Percentiles rank a stretch among this genome's conserved stretches.
phyloP scores from a whole-genome alignment of 2,888 invertebrate species.

The Halictus ligatus region DNA sequence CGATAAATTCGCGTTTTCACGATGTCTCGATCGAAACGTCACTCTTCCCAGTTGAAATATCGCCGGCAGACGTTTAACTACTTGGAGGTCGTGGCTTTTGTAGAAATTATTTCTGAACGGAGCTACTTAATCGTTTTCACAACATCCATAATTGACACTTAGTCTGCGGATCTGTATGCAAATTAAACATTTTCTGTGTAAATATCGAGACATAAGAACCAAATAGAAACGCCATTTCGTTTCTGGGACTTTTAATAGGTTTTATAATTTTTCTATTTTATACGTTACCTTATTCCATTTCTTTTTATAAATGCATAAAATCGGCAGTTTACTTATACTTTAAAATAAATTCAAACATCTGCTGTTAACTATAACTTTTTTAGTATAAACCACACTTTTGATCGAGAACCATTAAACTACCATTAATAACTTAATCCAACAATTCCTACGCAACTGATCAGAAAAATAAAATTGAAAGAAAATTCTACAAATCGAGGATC shows the following conservation, averaged over 20 bases:
- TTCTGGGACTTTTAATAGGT: no score
- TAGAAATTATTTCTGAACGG: not conserved
- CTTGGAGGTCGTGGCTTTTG: not conserved
- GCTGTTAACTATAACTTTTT: no score
- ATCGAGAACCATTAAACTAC: not conserved
- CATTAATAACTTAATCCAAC: not conserved
- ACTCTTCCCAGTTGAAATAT: not conserved
- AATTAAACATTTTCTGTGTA: not conserved
- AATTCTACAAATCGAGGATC: conserved; percentile 26
- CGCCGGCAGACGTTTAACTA: not conserved
- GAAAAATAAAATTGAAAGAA: not conserved
- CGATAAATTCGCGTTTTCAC: not conserved
- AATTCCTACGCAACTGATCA: not conserved
- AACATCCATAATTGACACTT: not conserved
- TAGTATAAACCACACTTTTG: not conserved
- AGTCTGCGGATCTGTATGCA: not conserved
- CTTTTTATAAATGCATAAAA: no score
- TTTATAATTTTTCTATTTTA: no score
- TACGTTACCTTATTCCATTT: no score
- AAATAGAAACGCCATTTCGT: no score
- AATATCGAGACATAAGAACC: no score
- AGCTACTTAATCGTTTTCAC: not conserved
- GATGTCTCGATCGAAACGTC: not conserved
- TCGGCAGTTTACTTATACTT: no score
- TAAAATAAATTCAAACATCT: no score